Evolutionary conservation across 2,113 vertebrate species (phyloP), one percentile per base, ranked within the genome.

Genomic region (Pachyramphus minor): DNA sequence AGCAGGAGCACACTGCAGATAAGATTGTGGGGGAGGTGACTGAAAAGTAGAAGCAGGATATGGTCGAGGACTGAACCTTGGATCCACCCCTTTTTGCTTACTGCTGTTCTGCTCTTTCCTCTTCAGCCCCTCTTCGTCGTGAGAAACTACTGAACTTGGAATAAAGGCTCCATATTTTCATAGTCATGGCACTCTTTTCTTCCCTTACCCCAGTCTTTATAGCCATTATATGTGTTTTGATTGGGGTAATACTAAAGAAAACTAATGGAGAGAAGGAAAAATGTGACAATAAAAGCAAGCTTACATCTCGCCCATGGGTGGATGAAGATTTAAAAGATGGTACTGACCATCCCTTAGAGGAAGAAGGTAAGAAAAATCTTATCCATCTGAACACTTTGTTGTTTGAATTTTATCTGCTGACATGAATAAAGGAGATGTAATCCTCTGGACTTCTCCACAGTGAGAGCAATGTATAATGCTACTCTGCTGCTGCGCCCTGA

Each of bases 261-360:
- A 88, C 83, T 4, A 83, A 53, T 4, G 41, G 47, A 11, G 84
- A 86, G n/a, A 87, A 95, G 60, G 60, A 72, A 68, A 76, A 96
- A 4, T 0, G 0, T 20, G 80, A 95, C 72, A 19, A 55, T 33
- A 84, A 78, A 94, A 85, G 47, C n/a, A 86, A 84, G 27, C 17
- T 25, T 2, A 44, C 93, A 12, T 53, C 88, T 39, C 97, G 39
- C 31, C 99, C 98, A 0, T 99, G 99, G 99, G 98, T 98, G 35
- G 98, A 99, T 85, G 98, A 99, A 96, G 99, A 99, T 84, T 96
- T 99, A 63, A 97, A 98, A 95, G 99, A 99, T 33, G 93, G 97
- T 35, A 98, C 98, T 22, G 97, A 98, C 17, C 94, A 97, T 66
- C 83, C 74, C 45, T 73, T 82, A 12, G 96, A 37, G 49, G 98